These are phyloP conservation scores for Drosophila nikananu DNA, from an alignment of 1,140 invertebrate genomes.

Conservation along the genomic window DNA sequence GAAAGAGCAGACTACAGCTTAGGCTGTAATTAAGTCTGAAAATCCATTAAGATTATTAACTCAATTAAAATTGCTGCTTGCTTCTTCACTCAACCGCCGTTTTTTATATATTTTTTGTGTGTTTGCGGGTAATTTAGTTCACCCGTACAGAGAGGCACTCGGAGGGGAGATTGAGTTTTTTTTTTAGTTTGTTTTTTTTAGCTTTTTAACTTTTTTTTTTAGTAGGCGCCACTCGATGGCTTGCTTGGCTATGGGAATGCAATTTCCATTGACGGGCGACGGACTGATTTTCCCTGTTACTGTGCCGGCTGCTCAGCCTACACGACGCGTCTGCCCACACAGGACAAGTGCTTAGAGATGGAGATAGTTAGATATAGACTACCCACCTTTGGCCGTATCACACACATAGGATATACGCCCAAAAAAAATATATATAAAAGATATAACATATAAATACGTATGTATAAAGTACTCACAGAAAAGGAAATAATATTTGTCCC, in stretches of 20 bases:
- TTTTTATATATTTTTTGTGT: constrained; percentile 51
- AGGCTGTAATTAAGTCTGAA: constrained; percentile 66
- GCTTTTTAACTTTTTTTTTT: constrained; percentile 4
- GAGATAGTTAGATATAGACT: constrained; percentile 37
- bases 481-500: too few relatives aligned
- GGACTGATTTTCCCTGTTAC: constrained; percentile 63
- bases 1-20: constrained; percentile 22
- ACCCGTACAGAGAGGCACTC: constrained; percentile 21
- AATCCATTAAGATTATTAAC: constrained; percentile 78
- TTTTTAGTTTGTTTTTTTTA: not conserved
- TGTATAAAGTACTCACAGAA: not conserved
- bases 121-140: constrained; percentile 61
- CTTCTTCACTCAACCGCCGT: constrained; percentile 51
- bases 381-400: constrained; percentile 39
- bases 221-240: constrained; percentile 58
- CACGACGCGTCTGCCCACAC: constrained; percentile 60
- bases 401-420: constrained; percentile 58
- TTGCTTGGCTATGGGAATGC: constrained; percentile 25
- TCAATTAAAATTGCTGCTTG: constrained; percentile 66
- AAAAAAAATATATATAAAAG: constrained; percentile 12
- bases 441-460: not conserved
- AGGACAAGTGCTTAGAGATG: constrained; percentile 66
- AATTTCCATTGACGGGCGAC: constrained; percentile 38
- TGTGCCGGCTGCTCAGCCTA: constrained; percentile 47
- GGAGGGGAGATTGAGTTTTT: not conserved